Conservation (phyloP, 1,140 invertebrate genomes). For the Drosophila ohnishii region DNA sequence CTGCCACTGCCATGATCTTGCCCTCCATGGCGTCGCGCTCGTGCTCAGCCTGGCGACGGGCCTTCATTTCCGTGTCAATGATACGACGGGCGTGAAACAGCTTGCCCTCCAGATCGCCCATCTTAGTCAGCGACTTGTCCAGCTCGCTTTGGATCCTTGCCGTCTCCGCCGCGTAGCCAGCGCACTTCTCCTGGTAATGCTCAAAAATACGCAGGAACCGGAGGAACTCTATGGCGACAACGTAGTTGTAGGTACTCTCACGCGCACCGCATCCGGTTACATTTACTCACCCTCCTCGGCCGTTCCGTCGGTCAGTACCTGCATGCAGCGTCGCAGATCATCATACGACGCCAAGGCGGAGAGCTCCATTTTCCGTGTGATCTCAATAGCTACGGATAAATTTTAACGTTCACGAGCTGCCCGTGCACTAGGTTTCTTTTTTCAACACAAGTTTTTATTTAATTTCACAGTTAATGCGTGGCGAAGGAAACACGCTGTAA, state of each 20-base stretch:
- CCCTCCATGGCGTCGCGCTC: conserved; percentile 88
- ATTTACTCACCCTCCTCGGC: conserved; percentile 86
- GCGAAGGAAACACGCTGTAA: conserved; percentile 61
- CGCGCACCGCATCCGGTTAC: neutral
- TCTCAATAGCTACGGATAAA: neutral
- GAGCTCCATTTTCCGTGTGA: conserved; percentile 71
- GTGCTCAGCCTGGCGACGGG: conserved; percentile 85
- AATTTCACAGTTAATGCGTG: conserved; percentile 22
- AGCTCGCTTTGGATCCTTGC: conserved; percentile 87
- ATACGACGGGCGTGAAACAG: conserved; percentile 90
- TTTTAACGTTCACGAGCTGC: neutral
- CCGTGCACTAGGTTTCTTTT: neutral
- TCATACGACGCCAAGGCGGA: conserved; percentile 86
- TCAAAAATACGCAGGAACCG: conserved; percentile 89
- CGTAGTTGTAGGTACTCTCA: neutral
- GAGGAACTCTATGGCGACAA: conserved; percentile 86
- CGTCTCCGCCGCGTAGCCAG: conserved; percentile 87
- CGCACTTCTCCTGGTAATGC: conserved; percentile 88
- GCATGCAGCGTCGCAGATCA: conserved; percentile 87
- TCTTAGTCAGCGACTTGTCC: conserved; percentile 87
- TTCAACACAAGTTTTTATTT: neutral
- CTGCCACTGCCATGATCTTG: conserved; percentile 88
- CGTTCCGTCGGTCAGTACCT: conserved; percentile 86
- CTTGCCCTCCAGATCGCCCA: conserved; percentile 88
- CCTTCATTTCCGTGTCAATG: conserved; percentile 90